These are phyloP conservation scores for Dendrocincla tyrannina DNA, from an alignment of 2,797 vertebrate species.

Conservation along the genomic window DNA sequence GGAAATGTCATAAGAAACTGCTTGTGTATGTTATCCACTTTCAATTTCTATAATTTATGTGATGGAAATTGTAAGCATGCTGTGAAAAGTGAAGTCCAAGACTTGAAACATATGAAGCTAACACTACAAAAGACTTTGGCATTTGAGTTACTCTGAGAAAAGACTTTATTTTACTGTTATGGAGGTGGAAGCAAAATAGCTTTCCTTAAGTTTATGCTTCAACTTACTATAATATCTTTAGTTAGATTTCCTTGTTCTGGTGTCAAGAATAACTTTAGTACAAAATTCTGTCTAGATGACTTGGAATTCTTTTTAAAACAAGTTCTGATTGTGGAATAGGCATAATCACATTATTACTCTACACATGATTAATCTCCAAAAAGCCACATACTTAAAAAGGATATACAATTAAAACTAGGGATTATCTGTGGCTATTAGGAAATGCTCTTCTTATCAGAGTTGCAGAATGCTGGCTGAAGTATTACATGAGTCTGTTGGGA, in stretches of 20 bases:
- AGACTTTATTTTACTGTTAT: conserved; percentile 6
- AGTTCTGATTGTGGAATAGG: not conserved
- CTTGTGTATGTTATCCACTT: conserved; percentile 24
- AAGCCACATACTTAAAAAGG: not conserved
- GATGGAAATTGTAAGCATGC: not conserved
- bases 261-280: not conserved
- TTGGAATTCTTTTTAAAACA: not conserved
- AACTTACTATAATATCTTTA: not conserved
- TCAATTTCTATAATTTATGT: conserved; percentile 45
- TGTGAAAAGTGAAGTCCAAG: conserved; percentile 20
- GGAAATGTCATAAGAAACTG: conserved; percentile 60
- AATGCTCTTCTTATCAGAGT: not conserved
- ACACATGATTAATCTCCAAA: not conserved
- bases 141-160: not conserved
- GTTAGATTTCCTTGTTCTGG: not conserved
- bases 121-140: not conserved
- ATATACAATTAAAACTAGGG: conserved; percentile 9
- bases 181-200: not conserved
- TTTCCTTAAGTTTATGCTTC: not conserved
- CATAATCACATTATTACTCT: not conserved
- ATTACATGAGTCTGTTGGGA: conserved; percentile 13
- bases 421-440: not conserved
- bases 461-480: not conserved
- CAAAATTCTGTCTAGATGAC: not conserved
- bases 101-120: conserved; percentile 16